A percentile compares a stretch with the other conserved stretches of the same genome.
Evolutionary conservation across 1,140 invertebrate genomes (phyloP).

Genomic region (Globodera ellingtonae): DNA sequence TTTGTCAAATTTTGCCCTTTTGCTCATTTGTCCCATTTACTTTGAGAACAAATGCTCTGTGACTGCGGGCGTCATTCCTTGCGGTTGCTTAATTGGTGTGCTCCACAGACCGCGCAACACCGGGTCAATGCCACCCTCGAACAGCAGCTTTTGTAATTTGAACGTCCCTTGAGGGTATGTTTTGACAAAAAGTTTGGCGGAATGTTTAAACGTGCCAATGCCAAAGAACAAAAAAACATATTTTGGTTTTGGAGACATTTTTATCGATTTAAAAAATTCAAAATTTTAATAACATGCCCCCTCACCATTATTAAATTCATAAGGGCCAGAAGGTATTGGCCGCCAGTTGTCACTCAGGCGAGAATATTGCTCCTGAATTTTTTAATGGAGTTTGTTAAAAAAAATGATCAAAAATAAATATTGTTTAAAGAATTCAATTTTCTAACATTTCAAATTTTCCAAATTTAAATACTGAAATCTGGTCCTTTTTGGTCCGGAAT

Average conservation of each 20-base stretch:
- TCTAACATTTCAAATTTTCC: too few relatives aligned
- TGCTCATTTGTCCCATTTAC: constrained; percentile 30
- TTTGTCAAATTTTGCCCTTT: not conserved
- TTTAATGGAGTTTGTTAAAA: too few relatives aligned
- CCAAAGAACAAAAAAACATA: too few relatives aligned
- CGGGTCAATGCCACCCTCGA: constrained; percentile 64
- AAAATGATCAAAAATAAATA: too few relatives aligned
- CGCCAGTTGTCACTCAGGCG: constrained; percentile 46
- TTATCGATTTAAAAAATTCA: too few relatives aligned
- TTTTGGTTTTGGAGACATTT: too few relatives aligned
- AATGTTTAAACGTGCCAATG: too few relatives aligned
- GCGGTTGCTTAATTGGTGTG: constrained; percentile 80
- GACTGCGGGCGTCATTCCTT: constrained; percentile 64
- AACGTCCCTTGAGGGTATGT: constrained; percentile 44
- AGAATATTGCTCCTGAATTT: constrained; percentile 47
- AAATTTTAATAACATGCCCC: too few relatives aligned
- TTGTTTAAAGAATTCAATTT: too few relatives aligned
- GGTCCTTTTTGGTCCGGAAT: too few relatives aligned
- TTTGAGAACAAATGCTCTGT: constrained; percentile 64
- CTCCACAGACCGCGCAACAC: constrained; percentile 82
- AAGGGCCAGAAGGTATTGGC: constrained; percentile 52
- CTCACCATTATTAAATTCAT: constrained; percentile 58
- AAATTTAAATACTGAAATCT: too few relatives aligned
- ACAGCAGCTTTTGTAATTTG: constrained; percentile 63
- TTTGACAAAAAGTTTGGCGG: not conserved